Base-by-base conservation (phyloP, 2,888 invertebrate species). In the Sepiola atlantica region DNA sequence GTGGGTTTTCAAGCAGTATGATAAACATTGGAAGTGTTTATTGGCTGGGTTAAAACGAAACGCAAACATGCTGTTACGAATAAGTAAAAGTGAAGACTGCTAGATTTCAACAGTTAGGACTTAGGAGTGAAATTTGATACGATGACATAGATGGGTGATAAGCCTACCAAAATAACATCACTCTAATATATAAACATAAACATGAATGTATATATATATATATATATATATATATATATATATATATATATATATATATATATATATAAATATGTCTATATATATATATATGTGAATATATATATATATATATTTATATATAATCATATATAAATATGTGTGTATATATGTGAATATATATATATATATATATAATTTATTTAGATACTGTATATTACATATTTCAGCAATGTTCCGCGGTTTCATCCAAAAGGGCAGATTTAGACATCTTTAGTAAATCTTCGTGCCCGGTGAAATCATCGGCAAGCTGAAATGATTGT, bases 301-400 rank as follows among this genome's bases (percentile, higher is more conserved):
- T 32, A 91, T 6, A 32, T 18, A 32, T 3, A 32, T 32, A 32
- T 32, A 32, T 32, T 0, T 91, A 32, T 91, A 91, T 35, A 32
- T 91, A 91, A n/a, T n/a, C 32, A 91, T 91, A 91, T 91, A 91
- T 91, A 91, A n/a, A n/a, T n/a, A n/a, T n/a, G n/a, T n/a, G n/a
- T n/a, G n/a, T n/a, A n/a, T n/a, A n/a, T n/a, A n/a, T n/a, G n/a
- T n/a, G n/a, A n/a, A n/a, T n/a, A n/a, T n/a, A n/a, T n/a, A n/a
- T n/a, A n/a, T n/a, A n/a, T n/a, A n/a, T n/a, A n/a, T n/a, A n/a
- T n/a, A n/a, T n/a, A n/a, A n/a, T n/a, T n/a, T n/a, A n/a, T n/a
- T n/a, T n/a, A n/a, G n/a, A n/a, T n/a, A n/a, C n/a, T n/a, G n/a
- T n/a, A n/a, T n/a, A n/a, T n/a, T n/a, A n/a, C n/a, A n/a, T n/a